Conservation (phyloP, 1,140 invertebrate species). For the Calephelis nemesis region DNA sequence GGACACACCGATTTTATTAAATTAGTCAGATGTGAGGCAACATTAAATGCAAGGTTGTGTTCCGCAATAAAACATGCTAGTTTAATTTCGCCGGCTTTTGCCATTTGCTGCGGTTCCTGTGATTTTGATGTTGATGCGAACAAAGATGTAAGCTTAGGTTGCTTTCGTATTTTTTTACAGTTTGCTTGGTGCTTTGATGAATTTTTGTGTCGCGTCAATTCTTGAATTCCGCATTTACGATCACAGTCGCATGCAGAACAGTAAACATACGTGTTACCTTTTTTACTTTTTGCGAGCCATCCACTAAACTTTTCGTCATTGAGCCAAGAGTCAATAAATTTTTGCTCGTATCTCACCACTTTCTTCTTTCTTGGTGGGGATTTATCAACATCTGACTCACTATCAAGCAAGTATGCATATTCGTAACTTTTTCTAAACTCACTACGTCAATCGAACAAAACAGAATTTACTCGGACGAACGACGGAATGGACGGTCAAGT, state of each 20-base stretch:
- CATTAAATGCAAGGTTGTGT: conserved; percentile 22
- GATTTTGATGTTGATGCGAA: neutral
- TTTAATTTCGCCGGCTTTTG: conserved; percentile 27
- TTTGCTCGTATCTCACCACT: conserved; percentile 1
- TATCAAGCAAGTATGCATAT: conserved; percentile 6
- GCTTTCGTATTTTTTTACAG: neutral
- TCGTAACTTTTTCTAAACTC: conserved; percentile 6
- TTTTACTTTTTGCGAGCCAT: conserved; percentile 18
- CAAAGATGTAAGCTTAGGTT: too few relatives aligned
- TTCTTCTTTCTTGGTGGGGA: conserved; percentile 8
- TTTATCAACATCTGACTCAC: conserved; percentile 3
- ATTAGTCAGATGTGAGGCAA: conserved; percentile 18
- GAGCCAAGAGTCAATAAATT: conserved; percentile 20
- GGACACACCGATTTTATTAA: conserved; percentile 19
- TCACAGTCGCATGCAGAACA: conserved; percentile 20
- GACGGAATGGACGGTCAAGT: conserved; percentile 2
- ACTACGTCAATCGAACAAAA: conserved; percentile 1
- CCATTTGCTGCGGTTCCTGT: conserved; percentile 22
- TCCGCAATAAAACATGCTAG: conserved; percentile 26
- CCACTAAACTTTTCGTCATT: conserved; percentile 20
- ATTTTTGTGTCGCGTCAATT: conserved; percentile 18
- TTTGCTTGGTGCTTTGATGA: neutral
- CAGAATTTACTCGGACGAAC: neutral
- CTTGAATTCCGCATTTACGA: conserved; percentile 22
- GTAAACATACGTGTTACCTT: conserved; percentile 24